A percentile compares a stretch with the other conserved stretches of the same genome.
phyloP scores from a whole-genome alignment of 2,113 vertebrate species.

The Eurypyga helias region DNA sequence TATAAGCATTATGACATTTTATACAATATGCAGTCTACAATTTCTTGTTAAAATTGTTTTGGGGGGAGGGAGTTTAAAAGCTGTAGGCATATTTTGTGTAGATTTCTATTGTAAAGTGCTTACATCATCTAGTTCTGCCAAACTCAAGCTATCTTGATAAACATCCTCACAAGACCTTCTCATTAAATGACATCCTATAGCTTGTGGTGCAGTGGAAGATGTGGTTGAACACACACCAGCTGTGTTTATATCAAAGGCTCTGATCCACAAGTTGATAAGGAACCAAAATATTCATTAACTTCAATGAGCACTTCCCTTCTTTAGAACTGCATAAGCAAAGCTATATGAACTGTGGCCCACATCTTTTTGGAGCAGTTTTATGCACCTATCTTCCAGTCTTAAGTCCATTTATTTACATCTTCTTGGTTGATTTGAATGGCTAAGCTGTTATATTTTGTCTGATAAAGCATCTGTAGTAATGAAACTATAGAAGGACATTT shows the following conservation, averaged over 20 bases:
- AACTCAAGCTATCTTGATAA: constrained; percentile 13
- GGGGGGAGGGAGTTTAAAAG: neutral
- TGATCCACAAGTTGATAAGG: constrained; percentile 44
- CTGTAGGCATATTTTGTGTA: neutral
- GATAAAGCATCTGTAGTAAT: neutral
- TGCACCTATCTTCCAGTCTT: neutral
- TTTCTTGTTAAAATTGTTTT: neutral
- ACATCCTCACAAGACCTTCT: constrained; percentile 5
- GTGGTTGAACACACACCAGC: constrained; percentile 39
- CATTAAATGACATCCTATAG: neutral
- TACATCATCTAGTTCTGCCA: neutral
- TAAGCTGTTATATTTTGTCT: neutral
- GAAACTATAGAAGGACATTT: neutral
- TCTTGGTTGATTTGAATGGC: neutral
- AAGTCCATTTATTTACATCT: neutral
- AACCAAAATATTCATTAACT: constrained; percentile 62
- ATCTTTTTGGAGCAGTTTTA: neutral
- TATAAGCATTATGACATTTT: neutral
- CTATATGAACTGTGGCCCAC: neutral
- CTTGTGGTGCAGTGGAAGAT: neutral
- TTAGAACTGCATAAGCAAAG: constrained; percentile 20
- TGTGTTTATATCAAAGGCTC: constrained; percentile 41
- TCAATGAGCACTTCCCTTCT: constrained; percentile 39
- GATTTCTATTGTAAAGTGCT: neutral
- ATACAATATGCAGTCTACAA: neutral